Evolutionary conservation across 2,797 vertebrate genomes (phyloP), one percentile per base, ranked within the genome.

Genomic region (Schizopygopsis malacanthus): DNA sequence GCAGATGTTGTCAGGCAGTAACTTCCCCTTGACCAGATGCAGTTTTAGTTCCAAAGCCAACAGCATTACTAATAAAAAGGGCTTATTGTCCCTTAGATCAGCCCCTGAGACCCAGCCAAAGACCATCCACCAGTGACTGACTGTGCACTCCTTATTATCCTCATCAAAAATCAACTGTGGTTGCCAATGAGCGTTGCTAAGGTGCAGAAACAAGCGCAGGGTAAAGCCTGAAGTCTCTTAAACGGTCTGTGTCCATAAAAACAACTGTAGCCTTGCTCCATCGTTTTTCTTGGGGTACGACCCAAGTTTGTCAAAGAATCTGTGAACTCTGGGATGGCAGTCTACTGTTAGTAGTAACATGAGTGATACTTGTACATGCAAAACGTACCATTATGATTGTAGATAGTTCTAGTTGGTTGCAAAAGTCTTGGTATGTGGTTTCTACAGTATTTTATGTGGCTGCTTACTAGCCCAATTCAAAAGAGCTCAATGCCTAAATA

Each of bases 71-170:
- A 83, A 86, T 65, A 81, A 85, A 88, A 81, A 82, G 88, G 47
- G 73, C 56, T 76, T 43, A 56, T 65, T 33, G 69, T 54, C 81
- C 88, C 87, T 80, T 86, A 88, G 88, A 89, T 85, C 77, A 83
- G 82, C 56, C 81, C 81, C 61, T 88, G 80, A 86, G 84, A 76
- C 37, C 25, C 18, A 78, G 76, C 85, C 88, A 91, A 73, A 67
- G 45, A 83, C 59, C 47, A 83, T 87, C 59, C 37, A 77, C 56
- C 63, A 77, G 33, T 72, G 76, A 77, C 83, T 82, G 63, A 79
- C 83, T 82, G 69, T 22, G 65, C 54, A 81, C 83, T 79, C 56
- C 85, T 80, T 85, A 83, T 84, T 80, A 87, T 90, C 75, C 79
- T 85, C 63, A 61, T 82, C 59, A 82, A 81, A 69, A 50, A 72